A percentile compares a stretch with the other conserved stretches of the same genome.
phyloP scores from a whole-genome alignment of 2,113 vertebrate species.

The Leucopternis melanops region DNA sequence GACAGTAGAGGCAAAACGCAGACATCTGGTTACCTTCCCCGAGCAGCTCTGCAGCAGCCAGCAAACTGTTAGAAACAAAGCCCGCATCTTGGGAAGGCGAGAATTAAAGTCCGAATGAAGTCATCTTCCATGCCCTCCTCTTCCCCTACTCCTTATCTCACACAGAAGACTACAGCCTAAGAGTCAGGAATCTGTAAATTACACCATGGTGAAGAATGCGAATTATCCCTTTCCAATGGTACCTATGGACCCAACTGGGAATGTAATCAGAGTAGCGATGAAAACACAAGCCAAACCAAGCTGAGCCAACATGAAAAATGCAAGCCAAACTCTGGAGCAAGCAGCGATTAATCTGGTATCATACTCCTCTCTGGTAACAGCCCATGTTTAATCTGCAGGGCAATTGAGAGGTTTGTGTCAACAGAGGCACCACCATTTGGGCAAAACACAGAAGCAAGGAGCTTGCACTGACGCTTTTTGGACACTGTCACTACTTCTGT shows the following conservation, averaged over 20 bases:
- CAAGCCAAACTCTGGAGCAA: neutral
- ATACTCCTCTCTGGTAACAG: neutral
- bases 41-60: neutral
- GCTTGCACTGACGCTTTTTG: neutral
- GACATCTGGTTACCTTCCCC: neutral
- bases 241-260: neutral
- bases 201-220: neutral
- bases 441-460: neutral
- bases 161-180: neutral
- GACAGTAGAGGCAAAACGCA: neutral
- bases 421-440: neutral
- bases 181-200: neutral
- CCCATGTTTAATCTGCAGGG: neutral
- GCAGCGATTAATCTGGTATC: neutral
- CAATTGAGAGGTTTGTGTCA: neutral
- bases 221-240: neutral
- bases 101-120: neutral
- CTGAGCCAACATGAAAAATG: neutral
- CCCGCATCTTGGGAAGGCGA: neutral
- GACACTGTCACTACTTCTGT: neutral
- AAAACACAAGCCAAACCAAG: neutral
- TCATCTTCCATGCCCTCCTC: neutral
- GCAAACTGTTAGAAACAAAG: neutral
- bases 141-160: neutral
- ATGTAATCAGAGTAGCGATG: neutral